Evolutionary conservation across 2,113 vertebrate genomes (phyloP).

Genomic region (Geothlypis trichas): DNA sequence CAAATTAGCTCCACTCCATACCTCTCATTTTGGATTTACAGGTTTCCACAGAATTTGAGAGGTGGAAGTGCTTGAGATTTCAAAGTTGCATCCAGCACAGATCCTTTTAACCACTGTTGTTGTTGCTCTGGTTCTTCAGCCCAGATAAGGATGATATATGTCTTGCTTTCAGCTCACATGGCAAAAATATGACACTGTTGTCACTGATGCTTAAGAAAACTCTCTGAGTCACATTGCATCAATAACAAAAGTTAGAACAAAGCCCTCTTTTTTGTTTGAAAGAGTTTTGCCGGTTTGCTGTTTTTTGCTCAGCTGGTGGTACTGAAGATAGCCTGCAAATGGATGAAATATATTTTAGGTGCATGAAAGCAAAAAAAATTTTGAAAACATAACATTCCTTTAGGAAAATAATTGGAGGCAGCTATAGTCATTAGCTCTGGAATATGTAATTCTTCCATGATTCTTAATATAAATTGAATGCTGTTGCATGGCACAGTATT

Average conservation of each 20-base stretch:
- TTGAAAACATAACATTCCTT: conserved; percentile 57
- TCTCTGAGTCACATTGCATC: not conserved
- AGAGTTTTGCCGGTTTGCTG: not conserved
- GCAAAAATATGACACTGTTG: not conserved
- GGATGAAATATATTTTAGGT: not conserved
- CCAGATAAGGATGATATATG: not conserved
- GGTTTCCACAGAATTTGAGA: not conserved
- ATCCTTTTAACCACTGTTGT: not conserved
- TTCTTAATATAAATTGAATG: conserved; percentile 38
- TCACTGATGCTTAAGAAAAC: conserved; percentile 30
- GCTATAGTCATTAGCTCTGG: conserved; percentile 50
- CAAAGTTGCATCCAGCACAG: not conserved
- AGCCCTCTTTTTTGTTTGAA: conserved; percentile 17
- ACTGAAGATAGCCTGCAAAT: not conserved
- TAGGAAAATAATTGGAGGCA: conserved; percentile 67
- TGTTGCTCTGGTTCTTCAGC: conserved; percentile 26
- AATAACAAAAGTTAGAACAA: conserved; percentile 23
- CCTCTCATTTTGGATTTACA: not conserved
- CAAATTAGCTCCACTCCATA: not conserved
- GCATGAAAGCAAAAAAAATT: conserved; percentile 20
- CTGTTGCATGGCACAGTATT: conserved; percentile 11
- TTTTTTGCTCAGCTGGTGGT: conserved; percentile 13
- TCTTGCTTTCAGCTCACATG: not conserved
- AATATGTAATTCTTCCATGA: conserved; percentile 54
- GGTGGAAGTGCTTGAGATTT: not conserved